phyloP scores from a whole-genome alignment of 1,140 invertebrate species.

The Onthophagus taurus region DNA sequence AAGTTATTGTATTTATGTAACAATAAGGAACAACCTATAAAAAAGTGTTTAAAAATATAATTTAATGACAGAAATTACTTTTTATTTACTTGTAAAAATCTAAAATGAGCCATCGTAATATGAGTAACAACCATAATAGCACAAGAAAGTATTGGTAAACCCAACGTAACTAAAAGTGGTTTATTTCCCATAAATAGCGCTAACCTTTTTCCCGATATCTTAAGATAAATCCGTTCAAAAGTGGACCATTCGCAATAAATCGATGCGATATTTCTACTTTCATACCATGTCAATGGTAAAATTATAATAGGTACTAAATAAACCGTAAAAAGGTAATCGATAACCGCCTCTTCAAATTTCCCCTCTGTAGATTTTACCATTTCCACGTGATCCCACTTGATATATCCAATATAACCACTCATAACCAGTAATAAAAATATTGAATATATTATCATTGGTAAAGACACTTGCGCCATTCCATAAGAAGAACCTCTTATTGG shows the following conservation, averaged over 20 bases:
- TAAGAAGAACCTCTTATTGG: slow-evolving; percentile 42
- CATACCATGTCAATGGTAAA: slow-evolving; percentile 52
- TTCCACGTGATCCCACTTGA: slow-evolving; percentile 48
- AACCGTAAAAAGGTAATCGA: slow-evolving; percentile 56
- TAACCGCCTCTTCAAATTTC: slow-evolving; percentile 58
- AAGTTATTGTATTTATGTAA: slow-evolving; percentile 52
- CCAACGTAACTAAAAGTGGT: slow-evolving; percentile 26
- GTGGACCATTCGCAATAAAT: slow-evolving; percentile 51
- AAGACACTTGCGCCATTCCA: slow-evolving; percentile 40
- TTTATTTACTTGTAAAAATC: slow-evolving; percentile 43
- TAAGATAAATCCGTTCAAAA: slow-evolving; percentile 39
- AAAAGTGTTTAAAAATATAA: slow-evolving; percentile 1
- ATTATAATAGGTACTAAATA: slow-evolving; percentile 52
- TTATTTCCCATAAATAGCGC: slow-evolving; percentile 27
- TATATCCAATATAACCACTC: slow-evolving; percentile 44
- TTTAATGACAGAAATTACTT: neutral
- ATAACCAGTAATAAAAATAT: slow-evolving; percentile 41
- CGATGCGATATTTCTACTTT: slow-evolving; percentile 47
- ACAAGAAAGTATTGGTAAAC: slow-evolving; percentile 47
- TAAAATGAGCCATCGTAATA: slow-evolving; percentile 53
- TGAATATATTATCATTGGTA: slow-evolving; percentile 47
- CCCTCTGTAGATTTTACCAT: slow-evolving; percentile 49
- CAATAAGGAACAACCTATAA: slow-evolving; percentile 47
- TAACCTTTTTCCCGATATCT: slow-evolving; percentile 25
- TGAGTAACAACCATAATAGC: slow-evolving; percentile 53